These are phyloP conservation scores for Poeciliopsis presidionis DNA, from an alignment of 2,797 vertebrate genomes.

Conservation along the genomic window DNA sequence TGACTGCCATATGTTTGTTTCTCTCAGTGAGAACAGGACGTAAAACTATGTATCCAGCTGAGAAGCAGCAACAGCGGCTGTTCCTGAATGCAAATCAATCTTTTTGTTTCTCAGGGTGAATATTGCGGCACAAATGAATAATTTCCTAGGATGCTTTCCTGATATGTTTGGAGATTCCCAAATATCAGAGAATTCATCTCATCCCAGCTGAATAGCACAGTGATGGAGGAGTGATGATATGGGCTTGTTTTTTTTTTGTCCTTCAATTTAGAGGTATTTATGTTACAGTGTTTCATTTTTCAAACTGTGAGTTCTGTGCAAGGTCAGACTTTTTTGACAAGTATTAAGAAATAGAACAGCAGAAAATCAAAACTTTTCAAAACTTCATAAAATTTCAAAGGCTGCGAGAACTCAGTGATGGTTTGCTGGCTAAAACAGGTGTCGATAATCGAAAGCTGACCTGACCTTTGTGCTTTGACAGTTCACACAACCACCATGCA, in stretches of 20 bases:
- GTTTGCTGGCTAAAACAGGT: not conserved
- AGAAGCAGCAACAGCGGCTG: slow-evolving; percentile 39
- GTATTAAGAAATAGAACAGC: not conserved
- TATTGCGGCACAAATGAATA: slow-evolving; percentile 16
- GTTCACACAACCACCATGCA: not conserved
- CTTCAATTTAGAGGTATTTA: not conserved
- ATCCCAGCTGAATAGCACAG: not conserved
- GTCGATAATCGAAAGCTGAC: not conserved
- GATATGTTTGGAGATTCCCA: not conserved
- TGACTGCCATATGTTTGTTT: slow-evolving; percentile 37
- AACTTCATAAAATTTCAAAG: not conserved
- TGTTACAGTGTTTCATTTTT: not conserved
- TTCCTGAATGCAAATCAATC: not conserved
- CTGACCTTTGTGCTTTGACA: not conserved
- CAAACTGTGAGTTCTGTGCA: not conserved
- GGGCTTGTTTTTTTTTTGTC: not conserved
- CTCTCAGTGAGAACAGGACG: slow-evolving; percentile 45
- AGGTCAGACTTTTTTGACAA: not conserved
- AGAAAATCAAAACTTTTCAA: not conserved
- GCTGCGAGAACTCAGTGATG: not conserved
- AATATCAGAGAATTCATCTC: not conserved
- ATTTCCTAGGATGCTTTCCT: slow-evolving; percentile 9
- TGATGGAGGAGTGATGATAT: not conserved
- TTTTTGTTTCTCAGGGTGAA: slow-evolving; percentile 7
- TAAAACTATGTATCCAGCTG: slow-evolving; percentile 52